Base-by-base conservation (phyloP, 53 echinoderm and acorn worm species). In the Apostichopus leukothele region DNA sequence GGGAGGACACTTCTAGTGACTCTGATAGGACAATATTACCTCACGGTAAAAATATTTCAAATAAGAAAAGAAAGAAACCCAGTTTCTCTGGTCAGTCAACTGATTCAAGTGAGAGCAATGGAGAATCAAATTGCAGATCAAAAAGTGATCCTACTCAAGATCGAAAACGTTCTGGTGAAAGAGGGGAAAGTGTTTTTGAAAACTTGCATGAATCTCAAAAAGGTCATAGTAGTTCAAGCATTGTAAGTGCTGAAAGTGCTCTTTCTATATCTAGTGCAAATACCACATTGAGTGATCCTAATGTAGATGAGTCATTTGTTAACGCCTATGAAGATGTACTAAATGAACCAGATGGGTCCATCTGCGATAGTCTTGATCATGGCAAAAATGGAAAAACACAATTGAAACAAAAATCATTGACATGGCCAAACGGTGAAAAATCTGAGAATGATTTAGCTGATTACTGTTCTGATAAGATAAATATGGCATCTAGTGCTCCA, bases 381-480 rank as follows among this genome's bases (percentile, higher is more conserved):
- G 88, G 90, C 51, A 94, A 95, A 77, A 94, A 89, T 87, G 95
- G 95, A 51, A 97, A 97, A 88, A 80, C 63, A 78, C 92, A 95
- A 74, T 88, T 91, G 60, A 95, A 99, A 88, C 92, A 91, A 21
- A 99, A 99, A 86, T 99, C 99, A 1, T 90, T 94, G 83, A 99
- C 99, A 16, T 99, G 99, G 99, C 99, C 99, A 8, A 99, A 99
- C 87, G 99, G 99, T 27, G 96, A 96, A 83, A 94, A 95, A 71
- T 91, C 99, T 13, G 89, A 89, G 7, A 99, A 93, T 76, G 99
- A 94, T 39, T 90, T 93, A 26, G 92, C 83, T 54, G 93, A 96
- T 61, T 97, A 97, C 80, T 87, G 88, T 57, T 7, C 88, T 3
- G 74, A 74, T 55, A 87, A 87, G 53, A 75, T 87, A 50, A 75